A percentile compares a stretch with the other conserved stretches of the same genome.
Conservation (phyloP, 2,113 vertebrate species). For the Grallaria varia region DNA sequence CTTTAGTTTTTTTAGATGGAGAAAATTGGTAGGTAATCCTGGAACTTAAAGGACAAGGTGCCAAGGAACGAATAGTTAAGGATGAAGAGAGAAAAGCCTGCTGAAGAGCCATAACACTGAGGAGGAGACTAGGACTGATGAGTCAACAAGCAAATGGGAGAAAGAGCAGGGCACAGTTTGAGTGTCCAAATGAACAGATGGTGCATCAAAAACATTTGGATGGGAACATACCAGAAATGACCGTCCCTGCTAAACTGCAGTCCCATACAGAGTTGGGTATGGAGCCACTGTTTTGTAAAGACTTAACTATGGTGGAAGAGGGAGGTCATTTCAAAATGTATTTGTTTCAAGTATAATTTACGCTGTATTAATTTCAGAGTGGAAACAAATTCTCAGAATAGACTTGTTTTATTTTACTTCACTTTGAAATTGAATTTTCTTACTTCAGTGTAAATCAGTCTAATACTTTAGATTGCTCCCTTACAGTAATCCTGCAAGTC, state of each 20-base stretch:
- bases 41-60: neutral
- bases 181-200: neutral
- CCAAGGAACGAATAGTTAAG: neutral
- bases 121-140: neutral
- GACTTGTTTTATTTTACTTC: neutral
- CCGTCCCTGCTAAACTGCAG: neutral
- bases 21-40: neutral
- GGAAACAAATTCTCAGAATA: neutral
- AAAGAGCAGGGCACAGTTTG: neutral
- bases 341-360: neutral
- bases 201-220: neutral
- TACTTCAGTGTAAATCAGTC: neutral
- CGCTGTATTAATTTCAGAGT: neutral
- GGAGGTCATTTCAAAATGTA: neutral
- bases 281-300: neutral
- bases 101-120: fast-evolving
- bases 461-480: neutral
- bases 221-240: neutral
- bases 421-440: neutral
- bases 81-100: neutral
- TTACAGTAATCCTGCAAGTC: neutral
- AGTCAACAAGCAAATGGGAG: neutral
- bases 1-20: neutral
- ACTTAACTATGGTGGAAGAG: neutral
- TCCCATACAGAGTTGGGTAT: neutral